Evolutionary conservation across 2,888 invertebrate genomes (phyloP), one percentile per base, ranked within the genome.

Genomic region (Parnassius apollo): DNA sequence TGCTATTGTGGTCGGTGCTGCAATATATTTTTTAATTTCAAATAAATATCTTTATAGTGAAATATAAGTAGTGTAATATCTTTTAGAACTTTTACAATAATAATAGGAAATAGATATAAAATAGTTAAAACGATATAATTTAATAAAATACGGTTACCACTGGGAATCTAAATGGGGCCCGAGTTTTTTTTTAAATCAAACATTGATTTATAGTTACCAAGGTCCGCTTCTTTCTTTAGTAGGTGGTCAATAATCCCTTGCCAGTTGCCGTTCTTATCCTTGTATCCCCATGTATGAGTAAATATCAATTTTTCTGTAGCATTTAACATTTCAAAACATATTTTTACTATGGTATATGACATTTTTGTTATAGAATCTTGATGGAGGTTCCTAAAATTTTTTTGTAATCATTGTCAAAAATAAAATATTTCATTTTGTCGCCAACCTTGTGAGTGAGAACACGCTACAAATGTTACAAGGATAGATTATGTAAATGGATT

Each of bases 311-410:
- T 77, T 53, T 88, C 86, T 0, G 86, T 80, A 0, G 88, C 82
- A 57, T 91, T 91, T 57, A 91, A 70, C 88, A 90, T 88, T 25
- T 86, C 81, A 61, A 91, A 86, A 69, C 91, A 90, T n/a, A 88
- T 80, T 48, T 75, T 83, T 1, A 85, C 85, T 0, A 87, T 82
- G 48, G 74, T 80, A 61, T 88, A 88, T 0, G 89, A 85, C 86
- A 88, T 88, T 70, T 91, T 91, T 0, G 90, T 72, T 66, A 91
- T 88, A 0, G 84, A 86, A 63, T 91, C 91, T 68, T 91, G 88
- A 59, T 91, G 86, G 8, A 91, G 81, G 12, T 82, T 64, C 59
- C 91, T 91, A 60, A 9, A 59, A 49, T 9, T 44, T 11, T 7
- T 7, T 35, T 7, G 35, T 7, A 35, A 7, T 35, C 7, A 35